These are phyloP conservation scores for Hemibagrus guttatus DNA, from an alignment of 2,797 vertebrate genomes.

Conservation along the genomic window DNA sequence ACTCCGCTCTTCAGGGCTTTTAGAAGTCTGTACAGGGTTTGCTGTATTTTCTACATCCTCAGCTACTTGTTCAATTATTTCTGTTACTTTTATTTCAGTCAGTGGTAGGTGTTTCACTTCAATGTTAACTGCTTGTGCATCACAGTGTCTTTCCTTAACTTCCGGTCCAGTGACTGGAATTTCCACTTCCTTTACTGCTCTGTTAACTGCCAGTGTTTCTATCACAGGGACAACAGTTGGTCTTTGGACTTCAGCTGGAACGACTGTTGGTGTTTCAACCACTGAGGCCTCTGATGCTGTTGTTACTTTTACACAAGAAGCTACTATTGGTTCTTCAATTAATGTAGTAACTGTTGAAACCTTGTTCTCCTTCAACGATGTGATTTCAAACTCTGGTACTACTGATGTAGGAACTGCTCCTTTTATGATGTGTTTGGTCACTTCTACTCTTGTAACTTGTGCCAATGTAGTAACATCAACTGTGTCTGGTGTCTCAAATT, in stretches of 20 bases:
- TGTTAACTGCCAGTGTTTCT: slow-evolving; percentile 16
- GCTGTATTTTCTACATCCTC: neutral
- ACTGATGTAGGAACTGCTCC: neutral
- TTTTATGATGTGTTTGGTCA: neutral
- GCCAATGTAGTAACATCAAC: neutral
- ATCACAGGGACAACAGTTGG: neutral
- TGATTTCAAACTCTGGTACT: neutral
- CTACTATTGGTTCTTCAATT: neutral
- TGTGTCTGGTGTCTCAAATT: neutral
- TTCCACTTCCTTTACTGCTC: slow-evolving; percentile 33
- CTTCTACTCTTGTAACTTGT: neutral
- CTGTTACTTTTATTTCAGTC: slow-evolving; percentile 17
- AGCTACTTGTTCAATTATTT: slow-evolving; percentile 6
- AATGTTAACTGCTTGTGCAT: slow-evolving; percentile 51
- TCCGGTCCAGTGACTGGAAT: slow-evolving; percentile 1
- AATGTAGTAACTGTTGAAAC: too few relatives aligned
- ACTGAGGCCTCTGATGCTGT: slow-evolving; percentile 7
- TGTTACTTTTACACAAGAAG: neutral
- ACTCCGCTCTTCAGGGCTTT: slow-evolving; percentile 1
- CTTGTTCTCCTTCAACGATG: neutral
- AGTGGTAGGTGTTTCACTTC: slow-evolving; percentile 31
- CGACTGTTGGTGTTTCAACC: slow-evolving; percentile 9
- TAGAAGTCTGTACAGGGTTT: too few relatives aligned
- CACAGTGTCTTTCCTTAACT: slow-evolving; percentile 13
- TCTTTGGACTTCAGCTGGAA: slow-evolving; percentile 1